phyloP scores from a whole-genome alignment of 2,888 invertebrate genomes.

The Adineta ricciae region DNA sequence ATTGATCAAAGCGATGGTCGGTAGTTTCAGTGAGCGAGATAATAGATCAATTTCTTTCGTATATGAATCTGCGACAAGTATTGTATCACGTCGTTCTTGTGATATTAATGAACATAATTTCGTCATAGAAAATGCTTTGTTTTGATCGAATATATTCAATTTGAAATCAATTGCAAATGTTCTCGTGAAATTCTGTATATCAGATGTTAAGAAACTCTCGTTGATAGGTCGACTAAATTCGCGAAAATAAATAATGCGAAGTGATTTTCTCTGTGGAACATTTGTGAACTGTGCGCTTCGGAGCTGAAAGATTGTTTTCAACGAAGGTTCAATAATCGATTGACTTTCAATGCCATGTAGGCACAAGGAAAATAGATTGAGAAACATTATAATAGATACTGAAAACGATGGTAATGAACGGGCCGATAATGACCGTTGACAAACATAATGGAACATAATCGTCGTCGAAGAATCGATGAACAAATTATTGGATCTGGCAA shows the following conservation, averaged over 20 bases:
- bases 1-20: not conserved
- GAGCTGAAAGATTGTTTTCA: not conserved
- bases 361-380: not conserved
- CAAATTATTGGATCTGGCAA: not conserved
- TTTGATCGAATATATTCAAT: not conserved
- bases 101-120: slow-evolving; percentile 16
- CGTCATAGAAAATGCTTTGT: not conserved
- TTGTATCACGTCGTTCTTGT: slow-evolving; percentile 7
- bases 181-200: not conserved
- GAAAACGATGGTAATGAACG: not conserved
- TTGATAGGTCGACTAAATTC: not conserved
- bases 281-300: not conserved
- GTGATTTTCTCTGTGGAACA: not conserved
- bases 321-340: not conserved
- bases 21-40: not conserved
- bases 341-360: not conserved
- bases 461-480: slow-evolving; percentile 7
- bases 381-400: not conserved
- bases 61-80: not conserved
- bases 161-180: not conserved
- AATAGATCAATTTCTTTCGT: slow-evolving; percentile 18
- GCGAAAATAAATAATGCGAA: slow-evolving; percentile 19
- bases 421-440: not conserved
- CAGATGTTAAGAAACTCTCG: not conserved
- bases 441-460: slow-evolving; percentile 4